These are phyloP conservation scores for Epizoanthus ramosus DNA, from an alignment of 92 coral and sea anemone genomes.

Conservation along the genomic window DNA sequence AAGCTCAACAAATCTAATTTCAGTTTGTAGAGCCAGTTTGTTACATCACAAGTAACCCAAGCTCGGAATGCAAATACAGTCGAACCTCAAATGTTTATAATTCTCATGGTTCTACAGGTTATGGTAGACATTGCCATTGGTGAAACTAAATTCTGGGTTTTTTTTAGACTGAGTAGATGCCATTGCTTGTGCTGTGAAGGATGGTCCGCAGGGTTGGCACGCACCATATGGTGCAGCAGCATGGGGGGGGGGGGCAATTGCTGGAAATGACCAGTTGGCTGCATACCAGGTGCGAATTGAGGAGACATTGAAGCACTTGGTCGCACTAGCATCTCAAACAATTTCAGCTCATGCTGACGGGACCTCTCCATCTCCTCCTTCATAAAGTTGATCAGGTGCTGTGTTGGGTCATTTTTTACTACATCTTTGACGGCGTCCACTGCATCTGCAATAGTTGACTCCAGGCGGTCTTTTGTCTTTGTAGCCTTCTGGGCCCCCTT, in stretches of 20 bases:
- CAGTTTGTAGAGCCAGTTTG: not conserved
- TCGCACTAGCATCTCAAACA: conserved; percentile 26
- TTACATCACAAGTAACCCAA: not conserved
- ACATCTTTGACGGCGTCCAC: conserved; percentile 1
- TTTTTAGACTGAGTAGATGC: conserved; percentile 20
- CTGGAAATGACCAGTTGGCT: conserved; percentile 38
- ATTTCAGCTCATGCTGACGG: conserved; percentile 40
- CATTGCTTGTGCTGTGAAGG: conserved; percentile 27
- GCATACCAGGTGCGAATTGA: conserved; percentile 5
- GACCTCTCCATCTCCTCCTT: conserved; percentile 38
- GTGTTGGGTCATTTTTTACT: conserved; percentile 28
- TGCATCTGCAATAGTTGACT: not conserved
- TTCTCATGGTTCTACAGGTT: conserved; percentile 18
- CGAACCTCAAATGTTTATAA: not conserved
- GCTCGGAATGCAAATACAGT: too few relatives aligned
- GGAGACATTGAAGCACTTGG: conserved; percentile 19
- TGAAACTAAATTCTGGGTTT: conserved; percentile 18
- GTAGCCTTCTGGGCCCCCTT: too few relatives aligned
- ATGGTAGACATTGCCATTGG: conserved; percentile 16
- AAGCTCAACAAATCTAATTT: not conserved
- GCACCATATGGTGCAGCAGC: conserved; percentile 34
- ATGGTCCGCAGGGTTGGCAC: conserved; percentile 20
- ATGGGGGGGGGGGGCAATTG: conserved; percentile 17
- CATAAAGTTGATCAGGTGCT: conserved; percentile 27
- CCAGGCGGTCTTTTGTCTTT: too few relatives aligned